Evolutionary conservation across 1,140 invertebrate species (phyloP).

Genomic region (Neoseiulus cucumeris): DNA sequence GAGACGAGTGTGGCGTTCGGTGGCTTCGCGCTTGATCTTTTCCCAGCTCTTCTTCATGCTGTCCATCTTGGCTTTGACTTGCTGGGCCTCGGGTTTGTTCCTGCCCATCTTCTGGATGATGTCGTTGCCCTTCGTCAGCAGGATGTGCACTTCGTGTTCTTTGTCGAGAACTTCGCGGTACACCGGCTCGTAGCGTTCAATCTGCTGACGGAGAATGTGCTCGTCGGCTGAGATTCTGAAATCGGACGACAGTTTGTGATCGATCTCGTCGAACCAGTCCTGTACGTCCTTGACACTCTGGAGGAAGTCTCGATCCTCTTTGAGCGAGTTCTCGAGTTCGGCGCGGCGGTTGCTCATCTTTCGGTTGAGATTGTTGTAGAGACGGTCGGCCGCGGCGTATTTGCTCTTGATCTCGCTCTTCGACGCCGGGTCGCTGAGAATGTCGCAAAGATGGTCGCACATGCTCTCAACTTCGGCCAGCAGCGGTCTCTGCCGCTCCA

Average conservation of each 20-base stretch:
- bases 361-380: slow-evolving; percentile 62
- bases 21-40: slow-evolving; percentile 57
- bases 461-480: slow-evolving; percentile 67
- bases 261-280: slow-evolving; percentile 59
- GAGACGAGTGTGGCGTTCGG: slow-evolving; percentile 58
- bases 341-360: slow-evolving; percentile 60
- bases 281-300: slow-evolving; percentile 61
- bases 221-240: slow-evolving; percentile 63
- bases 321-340: slow-evolving; percentile 63
- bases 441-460: slow-evolving; percentile 60
- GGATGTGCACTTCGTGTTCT: slow-evolving; percentile 81
- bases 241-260: slow-evolving; percentile 44
- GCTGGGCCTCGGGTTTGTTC: slow-evolving; percentile 30
- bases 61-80: slow-evolving; percentile 46
- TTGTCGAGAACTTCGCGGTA: slow-evolving; percentile 68
- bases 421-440: slow-evolving; percentile 70
- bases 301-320: slow-evolving; percentile 52
- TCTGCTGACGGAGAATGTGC: slow-evolving; percentile 58
- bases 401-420: slow-evolving; percentile 74
- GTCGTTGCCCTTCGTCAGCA: slow-evolving; percentile 70
- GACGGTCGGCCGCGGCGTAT: slow-evolving; percentile 52
- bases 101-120: slow-evolving; percentile 37
- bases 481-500: slow-evolving; percentile 62
- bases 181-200: slow-evolving; percentile 64
- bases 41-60: slow-evolving; percentile 74